phyloP scores from a whole-genome alignment of 92 coral and sea anemone genomes.

The Bergia puertoricense region DNA sequence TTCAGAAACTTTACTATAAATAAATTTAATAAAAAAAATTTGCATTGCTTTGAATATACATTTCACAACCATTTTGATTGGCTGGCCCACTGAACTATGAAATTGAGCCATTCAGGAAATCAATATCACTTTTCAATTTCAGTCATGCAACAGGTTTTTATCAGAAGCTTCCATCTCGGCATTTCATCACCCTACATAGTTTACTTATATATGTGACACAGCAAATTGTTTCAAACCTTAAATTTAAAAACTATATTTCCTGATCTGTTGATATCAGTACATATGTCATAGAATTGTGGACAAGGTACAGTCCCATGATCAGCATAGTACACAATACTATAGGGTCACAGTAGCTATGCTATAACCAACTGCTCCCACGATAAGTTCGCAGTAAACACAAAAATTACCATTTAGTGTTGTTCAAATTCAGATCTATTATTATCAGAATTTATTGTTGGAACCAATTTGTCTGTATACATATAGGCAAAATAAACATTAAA shows the following conservation, averaged over 20 bases:
- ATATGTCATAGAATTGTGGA: too few species aligned
- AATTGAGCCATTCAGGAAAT: background rate
- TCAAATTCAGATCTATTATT: too few species aligned
- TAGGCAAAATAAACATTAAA: background rate
- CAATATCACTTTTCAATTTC: slow-evolving; percentile 8
- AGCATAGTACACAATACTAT: background rate
- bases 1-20: slow-evolving; percentile 1
- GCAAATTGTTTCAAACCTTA: too few species aligned
- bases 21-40: background rate
- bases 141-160: background rate
- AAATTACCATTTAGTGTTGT: background rate
- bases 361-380: background rate
- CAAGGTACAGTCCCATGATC: too few species aligned
- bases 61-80: slow-evolving; percentile 15
- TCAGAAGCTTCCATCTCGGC: background rate
- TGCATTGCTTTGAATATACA: background rate
- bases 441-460: background rate
- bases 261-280: too few species aligned
- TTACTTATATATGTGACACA: too few species aligned
- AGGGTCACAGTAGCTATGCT: background rate
- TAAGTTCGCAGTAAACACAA: background rate
- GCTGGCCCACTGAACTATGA: slow-evolving; percentile 16
- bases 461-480: background rate
- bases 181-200: background rate
- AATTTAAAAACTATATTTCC: too few species aligned